A percentile compares a stretch with the other conserved stretches of the same genome.
phyloP scores from a whole-genome alignment of 2,113 vertebrate genomes.

The Tautogolabrus adspersus region DNA sequence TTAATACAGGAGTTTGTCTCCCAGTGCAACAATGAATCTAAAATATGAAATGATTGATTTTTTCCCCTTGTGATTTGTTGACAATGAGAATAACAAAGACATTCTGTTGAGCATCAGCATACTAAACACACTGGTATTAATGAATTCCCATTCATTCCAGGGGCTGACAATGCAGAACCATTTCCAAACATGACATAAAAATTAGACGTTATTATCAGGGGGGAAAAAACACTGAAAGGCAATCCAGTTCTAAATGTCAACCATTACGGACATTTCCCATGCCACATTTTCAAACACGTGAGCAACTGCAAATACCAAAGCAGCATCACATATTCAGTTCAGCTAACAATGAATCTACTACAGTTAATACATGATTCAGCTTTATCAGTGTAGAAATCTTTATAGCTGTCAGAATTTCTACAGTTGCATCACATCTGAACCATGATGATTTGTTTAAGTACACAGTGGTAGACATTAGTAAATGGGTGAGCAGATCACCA shows the following conservation, averaged over 20 bases:
- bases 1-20: background rate
- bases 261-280: conserved; percentile 5
- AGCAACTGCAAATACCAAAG: conserved; percentile 17
- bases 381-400: conserved; percentile 44
- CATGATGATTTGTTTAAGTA: conserved; percentile 46
- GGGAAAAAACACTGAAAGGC: background rate
- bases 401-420: conserved; percentile 27
- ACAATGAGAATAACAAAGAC: background rate
- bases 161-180: conserved; percentile 4
- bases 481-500: conserved; percentile 66
- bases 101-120: background rate
- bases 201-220: conserved; percentile 13
- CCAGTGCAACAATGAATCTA: too few species aligned
- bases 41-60: too few species aligned
- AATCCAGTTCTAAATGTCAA: background rate
- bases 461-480: conserved; percentile 66
- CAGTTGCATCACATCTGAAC: conserved; percentile 32
- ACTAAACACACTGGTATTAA: conserved; percentile 22
- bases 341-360: conserved; percentile 18
- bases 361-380: conserved; percentile 38
- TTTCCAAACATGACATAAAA: conserved; percentile 4
- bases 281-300: conserved; percentile 27
- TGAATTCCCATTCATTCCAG: background rate
- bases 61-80: background rate
- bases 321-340: conserved; percentile 34